Conservation (phyloP, 2,113 vertebrate species). For the Scalopus aquaticus region DNA sequence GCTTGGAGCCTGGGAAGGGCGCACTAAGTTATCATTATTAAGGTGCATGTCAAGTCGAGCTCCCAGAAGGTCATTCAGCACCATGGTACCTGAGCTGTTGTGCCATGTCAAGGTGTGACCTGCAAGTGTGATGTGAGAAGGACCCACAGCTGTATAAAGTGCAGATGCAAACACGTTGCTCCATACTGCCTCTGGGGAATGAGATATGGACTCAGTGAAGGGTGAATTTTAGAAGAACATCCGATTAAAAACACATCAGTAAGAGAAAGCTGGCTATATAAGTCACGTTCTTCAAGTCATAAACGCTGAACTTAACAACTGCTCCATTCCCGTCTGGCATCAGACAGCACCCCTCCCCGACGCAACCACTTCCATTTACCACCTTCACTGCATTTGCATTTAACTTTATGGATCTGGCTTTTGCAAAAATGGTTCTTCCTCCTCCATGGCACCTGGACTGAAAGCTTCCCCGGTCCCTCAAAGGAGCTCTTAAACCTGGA, state of each 20-base stretch:
- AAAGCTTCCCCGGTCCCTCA: not conserved
- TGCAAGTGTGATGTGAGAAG: conserved; percentile 47
- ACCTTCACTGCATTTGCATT: not conserved
- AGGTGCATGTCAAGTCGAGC: not conserved
- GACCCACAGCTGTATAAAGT: conserved; percentile 33
- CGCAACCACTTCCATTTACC: not conserved
- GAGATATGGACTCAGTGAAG: conserved; percentile 60
- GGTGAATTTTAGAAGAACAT: conserved; percentile 66
- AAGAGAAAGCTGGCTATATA: conserved; percentile 60
- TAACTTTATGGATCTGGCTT: not conserved
- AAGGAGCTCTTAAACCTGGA: not conserved
- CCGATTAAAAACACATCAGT: conserved; percentile 75
- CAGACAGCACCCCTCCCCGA: not conserved
- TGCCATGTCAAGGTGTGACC: not conserved
- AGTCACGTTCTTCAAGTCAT: conserved; percentile 60
- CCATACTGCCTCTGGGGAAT: conserved; percentile 29
- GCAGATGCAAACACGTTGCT: conserved; percentile 47
- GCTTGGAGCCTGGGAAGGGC: fast-evolving
- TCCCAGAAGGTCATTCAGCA: not conserved
- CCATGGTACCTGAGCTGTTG: not conserved
- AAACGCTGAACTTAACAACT: conserved; percentile 52
- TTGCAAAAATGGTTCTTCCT: not conserved
- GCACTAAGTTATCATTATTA: not conserved
- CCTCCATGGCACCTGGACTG: not conserved
- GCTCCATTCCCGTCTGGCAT: not conserved